Evolutionary conservation across 2,797 vertebrate species (phyloP).

Genomic region (Enteromius anoplus): DNA sequence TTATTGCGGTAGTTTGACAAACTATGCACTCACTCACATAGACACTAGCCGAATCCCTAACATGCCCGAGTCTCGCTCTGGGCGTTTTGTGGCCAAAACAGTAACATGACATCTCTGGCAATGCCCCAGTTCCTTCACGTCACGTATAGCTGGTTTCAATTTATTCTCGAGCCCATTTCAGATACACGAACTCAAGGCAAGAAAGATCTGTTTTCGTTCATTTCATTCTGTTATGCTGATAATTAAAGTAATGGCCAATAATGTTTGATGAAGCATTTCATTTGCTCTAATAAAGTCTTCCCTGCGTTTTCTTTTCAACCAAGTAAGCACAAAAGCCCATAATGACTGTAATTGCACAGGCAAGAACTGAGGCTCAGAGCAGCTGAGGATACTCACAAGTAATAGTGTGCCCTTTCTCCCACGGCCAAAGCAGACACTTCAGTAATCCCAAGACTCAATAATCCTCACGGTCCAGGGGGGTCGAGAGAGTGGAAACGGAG

Average conservation of each 20-base stretch:
- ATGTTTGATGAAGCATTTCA: conserved; percentile 38
- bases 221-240: conserved; percentile 14
- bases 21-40: background rate
- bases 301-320: conserved; percentile 30
- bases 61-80: conserved; percentile 20
- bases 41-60: conserved; percentile 7
- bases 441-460: conserved; percentile 52
- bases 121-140: conserved; percentile 10
- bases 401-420: conserved; percentile 57
- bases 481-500: conserved; percentile 53
- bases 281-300: conserved; percentile 38
- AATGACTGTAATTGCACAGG: conserved; percentile 40
- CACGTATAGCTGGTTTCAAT: conserved; percentile 6
- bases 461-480: conserved; percentile 53
- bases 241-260: conserved; percentile 30
- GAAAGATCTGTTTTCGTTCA: conserved; percentile 29
- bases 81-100: conserved; percentile 27
- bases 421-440: conserved; percentile 49
- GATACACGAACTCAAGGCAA: conserved; percentile 24
- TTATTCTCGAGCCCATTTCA: conserved; percentile 2
- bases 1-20: conserved; percentile 23
- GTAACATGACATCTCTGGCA: background rate
- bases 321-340: conserved; percentile 41
- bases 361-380: conserved; percentile 28
- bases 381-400: conserved; percentile 73